These are phyloP conservation scores for Scomber colias DNA, from an alignment of 2,113 vertebrate species.

Conservation along the genomic window DNA sequence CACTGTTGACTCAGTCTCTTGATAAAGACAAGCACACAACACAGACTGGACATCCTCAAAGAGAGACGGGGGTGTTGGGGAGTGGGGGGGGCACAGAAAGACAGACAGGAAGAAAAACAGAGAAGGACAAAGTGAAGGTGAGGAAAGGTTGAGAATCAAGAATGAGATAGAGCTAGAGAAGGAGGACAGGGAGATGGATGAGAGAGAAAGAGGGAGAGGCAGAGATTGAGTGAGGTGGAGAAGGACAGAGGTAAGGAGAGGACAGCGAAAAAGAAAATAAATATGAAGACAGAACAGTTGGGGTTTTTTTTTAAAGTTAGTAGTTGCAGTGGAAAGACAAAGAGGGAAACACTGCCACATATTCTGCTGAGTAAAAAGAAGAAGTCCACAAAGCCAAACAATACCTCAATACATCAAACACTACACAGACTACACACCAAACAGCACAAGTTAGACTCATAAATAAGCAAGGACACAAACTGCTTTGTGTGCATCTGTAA, in stretches of 20 bases:
- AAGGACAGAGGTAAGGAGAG: constrained; percentile 4
- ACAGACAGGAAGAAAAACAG: neutral
- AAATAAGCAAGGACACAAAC: constrained; percentile 50
- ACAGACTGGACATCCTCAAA: constrained; percentile 17
- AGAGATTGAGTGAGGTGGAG: constrained; percentile 12
- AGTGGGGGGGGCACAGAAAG: neutral
- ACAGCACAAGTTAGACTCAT: constrained; percentile 59
- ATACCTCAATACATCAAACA: constrained; percentile 56
- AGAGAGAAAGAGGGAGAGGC: constrained; percentile 3
- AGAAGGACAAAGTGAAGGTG: constrained; percentile 21
- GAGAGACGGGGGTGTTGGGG: neutral
- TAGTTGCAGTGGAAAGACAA: neutral
- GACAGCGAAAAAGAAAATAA: neutral
- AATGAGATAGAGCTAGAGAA: neutral
- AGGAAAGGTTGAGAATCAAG: constrained; percentile 30
- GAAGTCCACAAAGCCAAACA: constrained; percentile 44
- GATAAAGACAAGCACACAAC: constrained; percentile 3
- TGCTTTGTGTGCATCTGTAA: constrained; percentile 32
- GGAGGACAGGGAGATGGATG: constrained; percentile 4
- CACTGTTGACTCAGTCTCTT: constrained; percentile 40
- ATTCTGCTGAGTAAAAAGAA: constrained; percentile 47
- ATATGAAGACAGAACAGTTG: constrained; percentile 4
- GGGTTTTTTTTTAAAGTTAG: neutral
- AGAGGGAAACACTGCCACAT: neutral
- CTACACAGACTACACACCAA: constrained; percentile 34